Percentiles rank a stretch among this genome's conserved stretches.
These are phyloP conservation scores for Acrobasis repandana DNA, from an alignment of 2,888 invertebrate genomes.

Conservation along the genomic window DNA sequence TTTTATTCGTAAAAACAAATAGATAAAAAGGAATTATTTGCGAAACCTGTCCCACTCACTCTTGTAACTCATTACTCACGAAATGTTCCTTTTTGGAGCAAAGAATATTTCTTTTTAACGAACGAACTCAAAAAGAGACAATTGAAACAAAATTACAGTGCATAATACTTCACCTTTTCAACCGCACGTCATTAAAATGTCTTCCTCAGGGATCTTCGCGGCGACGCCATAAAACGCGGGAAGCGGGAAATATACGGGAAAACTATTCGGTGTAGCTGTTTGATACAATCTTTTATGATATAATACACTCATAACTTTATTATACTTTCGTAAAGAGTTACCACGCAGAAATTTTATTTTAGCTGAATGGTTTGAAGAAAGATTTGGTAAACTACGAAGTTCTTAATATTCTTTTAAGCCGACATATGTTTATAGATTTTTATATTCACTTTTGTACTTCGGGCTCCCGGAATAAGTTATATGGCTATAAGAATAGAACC, in stretches of 20 bases:
- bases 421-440: too few relatives aligned
- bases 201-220: constrained; percentile 2
- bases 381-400: not conserved
- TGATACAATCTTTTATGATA: constrained; percentile 18
- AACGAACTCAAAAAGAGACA: constrained; percentile 3
- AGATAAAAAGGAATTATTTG: not conserved
- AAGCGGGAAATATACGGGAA: constrained; percentile 11
- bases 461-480: too few relatives aligned
- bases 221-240: constrained; percentile 11
- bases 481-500: too few relatives aligned
- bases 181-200: constrained; percentile 17
- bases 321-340: not conserved
- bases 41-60: not conserved
- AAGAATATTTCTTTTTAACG: not conserved
- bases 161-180: constrained; percentile 14
- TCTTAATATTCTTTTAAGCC: too few relatives aligned
- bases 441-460: too few relatives aligned
- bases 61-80: not conserved
- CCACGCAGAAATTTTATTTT: not conserved
- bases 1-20: not conserved
- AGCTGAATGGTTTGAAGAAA: not conserved
- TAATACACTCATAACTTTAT: constrained; percentile 13
- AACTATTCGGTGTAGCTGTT: constrained; percentile 12
- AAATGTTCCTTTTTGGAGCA: not conserved
- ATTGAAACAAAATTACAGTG: constrained; percentile 8